Evolutionary conservation across 2,797 vertebrate species (phyloP).

Genomic region (Cuniculus paca): DNA sequence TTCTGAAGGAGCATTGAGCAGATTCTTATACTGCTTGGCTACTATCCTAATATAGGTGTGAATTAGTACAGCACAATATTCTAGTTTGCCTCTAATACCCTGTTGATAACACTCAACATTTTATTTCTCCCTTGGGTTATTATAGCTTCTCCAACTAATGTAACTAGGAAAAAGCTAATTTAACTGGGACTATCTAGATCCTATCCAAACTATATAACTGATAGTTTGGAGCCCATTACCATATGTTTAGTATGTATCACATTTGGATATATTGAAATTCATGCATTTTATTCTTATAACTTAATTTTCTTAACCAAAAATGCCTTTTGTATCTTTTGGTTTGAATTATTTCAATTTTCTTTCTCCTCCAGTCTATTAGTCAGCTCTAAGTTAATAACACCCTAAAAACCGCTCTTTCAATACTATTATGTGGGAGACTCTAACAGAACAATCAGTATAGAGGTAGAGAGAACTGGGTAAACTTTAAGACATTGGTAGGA

Average conservation of each 20-base stretch:
- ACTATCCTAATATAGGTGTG: background rate
- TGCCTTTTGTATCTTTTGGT: background rate
- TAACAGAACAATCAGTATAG: background rate
- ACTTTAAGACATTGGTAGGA: background rate
- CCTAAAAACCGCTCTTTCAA: background rate
- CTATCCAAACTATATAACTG: background rate
- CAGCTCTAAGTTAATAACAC: conserved; percentile 4
- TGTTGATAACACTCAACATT: background rate
- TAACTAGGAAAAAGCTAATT: background rate
- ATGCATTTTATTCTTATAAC: conserved; percentile 18
- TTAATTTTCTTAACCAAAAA: conserved; percentile 6
- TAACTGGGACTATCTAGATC: background rate
- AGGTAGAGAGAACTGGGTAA: background rate
- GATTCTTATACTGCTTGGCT: background rate
- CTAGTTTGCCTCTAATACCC: background rate
- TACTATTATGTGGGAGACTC: background rate
- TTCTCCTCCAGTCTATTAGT: conserved; percentile 17
- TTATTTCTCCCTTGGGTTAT: background rate
- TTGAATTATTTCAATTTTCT: background rate
- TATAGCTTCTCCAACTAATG: background rate
- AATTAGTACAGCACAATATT: background rate
- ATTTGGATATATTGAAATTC: background rate
- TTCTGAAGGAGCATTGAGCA: background rate
- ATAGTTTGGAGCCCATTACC: background rate
- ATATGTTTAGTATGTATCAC: background rate